A percentile compares a stretch with the other conserved stretches of the same genome.
Evolutionary conservation across 2,113 vertebrate species (phyloP).

Genomic region (Aphelocoma coerulescens): DNA sequence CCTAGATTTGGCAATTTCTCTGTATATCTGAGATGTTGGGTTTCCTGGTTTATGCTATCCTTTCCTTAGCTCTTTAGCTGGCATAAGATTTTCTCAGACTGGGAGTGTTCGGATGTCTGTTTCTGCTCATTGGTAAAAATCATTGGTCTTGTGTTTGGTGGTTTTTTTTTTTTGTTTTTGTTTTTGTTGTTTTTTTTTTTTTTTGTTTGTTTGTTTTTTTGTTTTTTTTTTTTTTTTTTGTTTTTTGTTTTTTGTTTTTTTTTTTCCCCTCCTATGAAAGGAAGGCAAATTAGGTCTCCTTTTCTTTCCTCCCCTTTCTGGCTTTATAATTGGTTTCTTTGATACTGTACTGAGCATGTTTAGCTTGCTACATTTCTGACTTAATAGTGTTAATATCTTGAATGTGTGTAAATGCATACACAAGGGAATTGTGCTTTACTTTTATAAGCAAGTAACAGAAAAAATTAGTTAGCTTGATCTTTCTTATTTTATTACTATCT

Average conservation of each 20-base stretch:
- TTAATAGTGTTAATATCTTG: not conserved
- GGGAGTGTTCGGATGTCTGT: too few species aligned
- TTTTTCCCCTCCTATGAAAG: not conserved
- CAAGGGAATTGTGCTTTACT: not conserved
- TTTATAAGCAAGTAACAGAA: not conserved
- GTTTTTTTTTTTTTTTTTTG: not conserved
- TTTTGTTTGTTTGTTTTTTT: too few species aligned
- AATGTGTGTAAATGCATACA: not conserved
- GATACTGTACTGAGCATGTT: not conserved
- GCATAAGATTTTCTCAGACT: not conserved
- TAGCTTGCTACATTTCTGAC: not conserved
- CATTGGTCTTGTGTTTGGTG: not conserved
- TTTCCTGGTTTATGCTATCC: not conserved
- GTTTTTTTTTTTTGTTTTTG: not conserved
- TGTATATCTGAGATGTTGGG: rapidly evolving
- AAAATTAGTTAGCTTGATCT: not conserved
- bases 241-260: not conserved
- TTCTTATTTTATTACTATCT: not conserved
- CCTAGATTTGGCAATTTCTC: not conserved
- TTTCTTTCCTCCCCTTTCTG: not conserved
- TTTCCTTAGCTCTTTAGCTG: not conserved
- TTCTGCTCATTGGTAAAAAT: not conserved
- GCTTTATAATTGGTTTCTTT: not conserved
- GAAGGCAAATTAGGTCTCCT: not conserved
- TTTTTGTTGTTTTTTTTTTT: too few species aligned